Percentiles rank a stretch among this genome's conserved stretches.
phyloP scores from a whole-genome alignment of 2,113 vertebrate species.

The Marcusenius ussheri region DNA sequence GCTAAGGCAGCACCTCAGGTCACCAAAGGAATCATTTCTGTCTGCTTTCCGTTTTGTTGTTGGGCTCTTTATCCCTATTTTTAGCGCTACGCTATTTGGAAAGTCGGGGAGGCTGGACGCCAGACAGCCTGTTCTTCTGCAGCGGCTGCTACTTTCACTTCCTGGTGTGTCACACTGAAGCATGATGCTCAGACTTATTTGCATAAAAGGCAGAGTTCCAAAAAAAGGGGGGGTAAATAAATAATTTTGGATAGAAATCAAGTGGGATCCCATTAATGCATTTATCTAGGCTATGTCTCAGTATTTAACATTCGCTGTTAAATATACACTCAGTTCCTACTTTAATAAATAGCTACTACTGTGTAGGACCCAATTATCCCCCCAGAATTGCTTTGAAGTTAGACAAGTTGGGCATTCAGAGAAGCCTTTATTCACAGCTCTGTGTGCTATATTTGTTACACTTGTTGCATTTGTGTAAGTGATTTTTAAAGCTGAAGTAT shows the following conservation, averaged over 20 bases:
- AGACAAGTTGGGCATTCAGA: neutral
- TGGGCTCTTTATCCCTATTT: neutral
- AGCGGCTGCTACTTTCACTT: neutral
- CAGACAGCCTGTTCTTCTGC: neutral
- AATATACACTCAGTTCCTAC: neutral
- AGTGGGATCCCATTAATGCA: neutral
- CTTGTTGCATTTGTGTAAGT: neutral
- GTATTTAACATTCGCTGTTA: neutral
- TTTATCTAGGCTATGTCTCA: neutral
- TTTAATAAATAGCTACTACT: neutral
- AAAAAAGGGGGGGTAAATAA: neutral
- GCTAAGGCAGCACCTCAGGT: neutral
- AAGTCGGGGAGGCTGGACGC: neutral
- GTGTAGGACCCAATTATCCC: neutral
- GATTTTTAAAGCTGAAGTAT: neutral
- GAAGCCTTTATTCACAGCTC: neutral
- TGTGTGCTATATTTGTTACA: neutral
- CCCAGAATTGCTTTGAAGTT: neutral
- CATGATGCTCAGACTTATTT: slow-evolving; percentile 24
- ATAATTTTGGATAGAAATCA: slow-evolving; percentile 2
- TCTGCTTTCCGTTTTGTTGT: neutral
- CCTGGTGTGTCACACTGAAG: slow-evolving; percentile 21
- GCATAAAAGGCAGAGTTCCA: slow-evolving; percentile 29
- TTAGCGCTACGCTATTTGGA: neutral
- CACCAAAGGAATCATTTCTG: neutral